Percentiles rank a stretch among this genome's conserved stretches.
These are phyloP conservation scores for Centropristis striata DNA, from an alignment of 2,113 vertebrate species.

Conservation along the genomic window DNA sequence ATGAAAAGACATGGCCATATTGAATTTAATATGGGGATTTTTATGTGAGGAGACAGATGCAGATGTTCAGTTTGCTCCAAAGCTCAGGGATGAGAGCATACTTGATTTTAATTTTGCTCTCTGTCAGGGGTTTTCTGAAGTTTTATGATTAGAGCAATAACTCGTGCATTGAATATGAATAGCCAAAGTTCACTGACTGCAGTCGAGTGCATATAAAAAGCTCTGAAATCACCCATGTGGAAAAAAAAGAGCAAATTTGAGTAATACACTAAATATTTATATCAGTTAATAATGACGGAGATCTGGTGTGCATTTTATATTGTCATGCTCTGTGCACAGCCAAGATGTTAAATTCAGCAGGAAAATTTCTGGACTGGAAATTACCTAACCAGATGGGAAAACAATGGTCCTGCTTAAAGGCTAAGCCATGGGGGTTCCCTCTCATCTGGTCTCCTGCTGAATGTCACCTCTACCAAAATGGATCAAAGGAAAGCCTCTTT, in stretches of 20 bases:
- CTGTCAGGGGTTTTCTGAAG: background rate
- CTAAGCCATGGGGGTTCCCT: slow-evolving; percentile 65
- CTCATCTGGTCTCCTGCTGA: slow-evolving; percentile 78
- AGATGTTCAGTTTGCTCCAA: slow-evolving; percentile 1
- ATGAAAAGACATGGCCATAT: too few species aligned
- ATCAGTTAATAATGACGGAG: background rate
- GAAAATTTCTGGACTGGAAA: slow-evolving; percentile 60
- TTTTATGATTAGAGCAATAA: slow-evolving; percentile 15
- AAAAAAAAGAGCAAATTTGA: background rate
- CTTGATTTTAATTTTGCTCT: slow-evolving; percentile 1
- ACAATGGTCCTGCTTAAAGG: slow-evolving; percentile 77
- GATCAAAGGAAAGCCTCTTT: slow-evolving; percentile 59
- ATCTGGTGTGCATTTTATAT: background rate
- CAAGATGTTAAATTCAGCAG: slow-evolving; percentile 54
- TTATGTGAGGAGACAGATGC: slow-evolving; percentile 4
- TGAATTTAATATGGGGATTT: too few species aligned
- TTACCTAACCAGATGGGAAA: slow-evolving; percentile 78
- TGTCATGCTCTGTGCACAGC: background rate
- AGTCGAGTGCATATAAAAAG: background rate
- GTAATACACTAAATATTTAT: background rate
- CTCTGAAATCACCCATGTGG: background rate
- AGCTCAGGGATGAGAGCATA: background rate
- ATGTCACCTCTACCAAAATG: slow-evolving; percentile 81
- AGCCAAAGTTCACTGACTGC: background rate
- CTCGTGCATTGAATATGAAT: slow-evolving; percentile 44